Evolutionary conservation across 2,888 invertebrate species (phyloP), one percentile per base, ranked within the genome.

Genomic region (Nebria brevicollis): DNA sequence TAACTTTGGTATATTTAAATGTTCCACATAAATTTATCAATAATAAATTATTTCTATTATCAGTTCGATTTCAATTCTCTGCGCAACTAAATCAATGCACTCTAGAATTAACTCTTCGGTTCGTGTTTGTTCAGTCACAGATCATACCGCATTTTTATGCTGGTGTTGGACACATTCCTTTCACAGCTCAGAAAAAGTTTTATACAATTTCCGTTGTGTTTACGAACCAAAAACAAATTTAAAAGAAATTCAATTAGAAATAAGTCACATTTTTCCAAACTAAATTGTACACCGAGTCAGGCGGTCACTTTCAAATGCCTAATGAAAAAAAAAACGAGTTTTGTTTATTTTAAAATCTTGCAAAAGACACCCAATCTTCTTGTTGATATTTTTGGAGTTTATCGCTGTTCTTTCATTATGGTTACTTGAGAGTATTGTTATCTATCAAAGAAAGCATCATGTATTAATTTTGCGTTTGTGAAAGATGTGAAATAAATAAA

Each of bases 201-300:
- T 70, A 26, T 41, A 42, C 42, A 64, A 73, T 66, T 65, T 75
- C 70, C 43, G 76, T 75, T 72, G 76, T 76, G 81, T 72, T 81
- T 81, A 81, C 81, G 75, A 75, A 75, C 75, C 76, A 68, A 76
- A 81, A 76, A 81, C 81, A 81, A 81, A 81, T 81, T 81, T 81
- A 72, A 75, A 81, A 81, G 81, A 81, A 81, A 81, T 81, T 81
- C 81, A 81, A 76, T 81, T 81, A 81, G 76, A 72, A 68, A 80
- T 78, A 74, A 66, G 54, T 78, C 66, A 26, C 66, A 54, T 64
- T 41, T 13, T 10, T 42, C 42, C 11, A 26, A 73, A 26, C n/a
- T 26, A 26, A 34, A 73, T n/a, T n/a, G 43, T 20, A 20, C 20
- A 42, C 42, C 73, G 73, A 43, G 15, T 11, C 43, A 11, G 73